Percentiles rank a stretch among this genome's conserved stretches.
These are phyloP conservation scores for Anas flavirostris DNA, from an alignment of 2,797 vertebrate genomes.

Conservation along the genomic window DNA sequence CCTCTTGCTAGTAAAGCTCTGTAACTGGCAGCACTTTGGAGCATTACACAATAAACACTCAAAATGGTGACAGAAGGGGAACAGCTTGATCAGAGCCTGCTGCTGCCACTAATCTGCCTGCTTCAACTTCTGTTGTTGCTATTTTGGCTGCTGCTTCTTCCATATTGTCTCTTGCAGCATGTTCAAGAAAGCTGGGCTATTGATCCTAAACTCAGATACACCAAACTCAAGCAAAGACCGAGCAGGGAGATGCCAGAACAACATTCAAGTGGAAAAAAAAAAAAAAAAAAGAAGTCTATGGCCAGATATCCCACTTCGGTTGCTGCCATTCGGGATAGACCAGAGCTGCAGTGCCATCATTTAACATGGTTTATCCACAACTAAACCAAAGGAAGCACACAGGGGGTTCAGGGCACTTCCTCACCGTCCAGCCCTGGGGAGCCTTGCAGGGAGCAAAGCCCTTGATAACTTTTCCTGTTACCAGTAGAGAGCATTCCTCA, in stretches of 20 bases:
- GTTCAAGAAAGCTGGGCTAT: slow-evolving; percentile 24
- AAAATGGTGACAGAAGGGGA: slow-evolving; percentile 74
- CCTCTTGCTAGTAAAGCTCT: background rate
- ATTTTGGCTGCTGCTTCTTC: slow-evolving; percentile 66
- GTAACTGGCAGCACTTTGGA: slow-evolving; percentile 9
- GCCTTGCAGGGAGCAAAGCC: background rate
- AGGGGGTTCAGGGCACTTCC: background rate
- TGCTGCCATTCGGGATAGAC: background rate
- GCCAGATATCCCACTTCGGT: background rate
- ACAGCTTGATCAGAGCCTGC: slow-evolving; percentile 72
- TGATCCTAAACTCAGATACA: background rate
- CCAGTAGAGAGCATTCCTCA: background rate
- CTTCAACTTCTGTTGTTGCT: slow-evolving; percentile 63
- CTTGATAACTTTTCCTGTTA: background rate
- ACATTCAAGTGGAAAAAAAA: background rate
- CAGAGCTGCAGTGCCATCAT: background rate
- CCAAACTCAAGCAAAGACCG: background rate
- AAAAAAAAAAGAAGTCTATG: background rate
- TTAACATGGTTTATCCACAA: background rate
- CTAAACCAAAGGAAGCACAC: background rate
- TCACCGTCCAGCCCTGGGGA: background rate
- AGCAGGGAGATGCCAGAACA: background rate
- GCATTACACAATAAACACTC: slow-evolving; percentile 38
- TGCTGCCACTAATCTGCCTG: slow-evolving; percentile 66
- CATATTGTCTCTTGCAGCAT: slow-evolving; percentile 25